Base-by-base conservation (phyloP, 2,888 invertebrate genomes). In the Polyommatus iphigenia region DNA sequence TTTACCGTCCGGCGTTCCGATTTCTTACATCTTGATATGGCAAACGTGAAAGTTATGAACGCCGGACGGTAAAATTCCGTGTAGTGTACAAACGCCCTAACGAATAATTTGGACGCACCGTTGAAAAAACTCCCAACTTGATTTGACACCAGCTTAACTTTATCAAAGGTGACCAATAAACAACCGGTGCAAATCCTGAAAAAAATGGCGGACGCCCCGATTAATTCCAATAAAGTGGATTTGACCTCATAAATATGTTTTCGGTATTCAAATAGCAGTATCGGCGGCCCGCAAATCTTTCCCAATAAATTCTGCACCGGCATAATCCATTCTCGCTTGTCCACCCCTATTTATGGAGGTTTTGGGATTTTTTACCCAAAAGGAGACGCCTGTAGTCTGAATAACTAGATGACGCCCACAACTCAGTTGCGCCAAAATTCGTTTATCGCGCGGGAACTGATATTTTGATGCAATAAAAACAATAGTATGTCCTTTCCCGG, bases 181-280 rank as follows among this genome's bases (percentile, higher is more conserved):
- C 87, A 86, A 82, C 82, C 80, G 80, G 82, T 82, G 80, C 84
- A 85, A 86, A 85, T 85, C 85, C 80, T 87, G 24, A 75, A 75
- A 54, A 46, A 75, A 75, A 75, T 54, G 6, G 24, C 50, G 18
- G 50, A 32, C 50, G 50, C 46, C 29, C 24, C 50, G 50, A 87
- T 90, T 90, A 90, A 90, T 85, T 84, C 84, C 86, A 87, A 89
- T 89, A 89, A 89, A 91, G 87, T 89, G 86, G 88, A 84, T 82
- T 85, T 87, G 87, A 89, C 87, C 88, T 90, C 90, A 91, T 91
- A 91, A 91, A 92, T 91, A 91, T 92, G 91, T 91, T 91, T 92
- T 87, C 89, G 90, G 91, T 91, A 92, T 89, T 89, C 90, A 91
- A 92, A 92, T 92, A 92, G 91, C 91, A 87, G 90, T 88, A 89